Percentiles rank a stretch among this genome's conserved stretches.
These are phyloP conservation scores for Melipona quadrifasciata DNA, from an alignment of 1,140 invertebrate species.

Conservation along the genomic window DNA sequence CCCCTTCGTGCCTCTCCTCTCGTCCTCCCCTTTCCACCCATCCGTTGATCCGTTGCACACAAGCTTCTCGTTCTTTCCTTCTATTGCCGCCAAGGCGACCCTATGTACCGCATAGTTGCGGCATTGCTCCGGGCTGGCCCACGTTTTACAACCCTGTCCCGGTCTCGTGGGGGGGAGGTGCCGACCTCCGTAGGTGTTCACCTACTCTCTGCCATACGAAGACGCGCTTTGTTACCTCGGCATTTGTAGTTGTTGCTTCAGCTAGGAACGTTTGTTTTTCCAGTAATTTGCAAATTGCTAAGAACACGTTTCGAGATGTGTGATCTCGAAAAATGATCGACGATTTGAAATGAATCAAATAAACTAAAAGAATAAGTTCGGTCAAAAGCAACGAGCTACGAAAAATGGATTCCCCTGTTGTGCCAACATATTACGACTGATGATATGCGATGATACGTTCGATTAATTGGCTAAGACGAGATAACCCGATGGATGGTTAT, in stretches of 20 bases:
- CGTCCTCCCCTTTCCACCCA: slow-evolving; percentile 5
- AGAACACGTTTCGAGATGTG: no score
- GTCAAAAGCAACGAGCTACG: no score
- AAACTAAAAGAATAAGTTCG: no score
- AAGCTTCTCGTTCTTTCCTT: slow-evolving; percentile 25
- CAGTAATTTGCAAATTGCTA: no score
- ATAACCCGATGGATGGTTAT: neutral
- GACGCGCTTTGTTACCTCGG: neutral
- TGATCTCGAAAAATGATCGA: no score
- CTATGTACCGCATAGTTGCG: slow-evolving; percentile 70
- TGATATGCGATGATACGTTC: neutral
- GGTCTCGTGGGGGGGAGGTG: slow-evolving; percentile 37
- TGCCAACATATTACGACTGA: neutral
- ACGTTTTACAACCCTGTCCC: slow-evolving; percentile 68
- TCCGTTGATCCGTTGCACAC: slow-evolving; percentile 26
- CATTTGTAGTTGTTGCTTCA: no score
- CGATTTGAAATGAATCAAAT: no score
- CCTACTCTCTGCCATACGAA: slow-evolving; percentile 7
- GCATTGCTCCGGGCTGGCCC: slow-evolving; percentile 61
- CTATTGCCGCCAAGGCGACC: slow-evolving; percentile 54
- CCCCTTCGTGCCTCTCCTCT: slow-evolving; percentile 64
- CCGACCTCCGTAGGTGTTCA: slow-evolving; percentile 55
- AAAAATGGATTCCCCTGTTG: no score
- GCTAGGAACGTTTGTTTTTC: no score
- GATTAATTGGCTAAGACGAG: neutral